These are phyloP conservation scores for Charanyca ferruginea DNA, from an alignment of 2,888 invertebrate genomes.

Conservation along the genomic window DNA sequence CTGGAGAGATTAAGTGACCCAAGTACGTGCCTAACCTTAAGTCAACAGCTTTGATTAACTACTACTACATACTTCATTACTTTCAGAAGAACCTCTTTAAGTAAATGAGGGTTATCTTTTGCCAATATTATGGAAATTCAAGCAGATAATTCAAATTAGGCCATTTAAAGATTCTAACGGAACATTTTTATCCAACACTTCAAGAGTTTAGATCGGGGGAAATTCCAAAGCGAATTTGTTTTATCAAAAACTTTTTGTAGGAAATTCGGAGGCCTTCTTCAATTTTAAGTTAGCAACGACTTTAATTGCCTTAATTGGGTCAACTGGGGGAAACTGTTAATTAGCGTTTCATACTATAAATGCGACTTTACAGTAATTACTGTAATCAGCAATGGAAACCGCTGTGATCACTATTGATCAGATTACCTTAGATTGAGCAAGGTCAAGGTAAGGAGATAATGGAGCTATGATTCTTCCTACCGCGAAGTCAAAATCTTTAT, in stretches of 20 bases:
- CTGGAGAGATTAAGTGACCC: conserved; percentile 13
- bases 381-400: conserved; percentile 10
- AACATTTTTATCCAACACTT: conserved; percentile 2
- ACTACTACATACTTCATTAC: background rate
- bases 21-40: conserved; percentile 6
- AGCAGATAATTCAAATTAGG: conserved; percentile 3
- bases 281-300: conserved; percentile 12
- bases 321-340: conserved; percentile 34
- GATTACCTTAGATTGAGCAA: conserved; percentile 3
- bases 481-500: conserved; percentile 5
- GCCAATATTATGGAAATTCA: conserved; percentile 4
- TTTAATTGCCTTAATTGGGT: conserved; percentile 42
- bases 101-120: background rate
- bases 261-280: conserved; percentile 15
- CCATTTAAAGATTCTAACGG: background rate
- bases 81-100: background rate
- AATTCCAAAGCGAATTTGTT: conserved; percentile 19
- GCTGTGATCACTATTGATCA: conserved; percentile 1
- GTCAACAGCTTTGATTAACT: conserved; percentile 11
- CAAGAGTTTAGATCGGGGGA: background rate
- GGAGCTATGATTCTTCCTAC: background rate
- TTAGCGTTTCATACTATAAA: conserved; percentile 28
- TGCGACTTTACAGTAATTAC: conserved; percentile 14
- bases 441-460: too few relatives aligned
- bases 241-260: conserved; percentile 7